These are phyloP conservation scores for Melanotus villosus DNA, from an alignment of 2,888 invertebrate species.

Conservation along the genomic window DNA sequence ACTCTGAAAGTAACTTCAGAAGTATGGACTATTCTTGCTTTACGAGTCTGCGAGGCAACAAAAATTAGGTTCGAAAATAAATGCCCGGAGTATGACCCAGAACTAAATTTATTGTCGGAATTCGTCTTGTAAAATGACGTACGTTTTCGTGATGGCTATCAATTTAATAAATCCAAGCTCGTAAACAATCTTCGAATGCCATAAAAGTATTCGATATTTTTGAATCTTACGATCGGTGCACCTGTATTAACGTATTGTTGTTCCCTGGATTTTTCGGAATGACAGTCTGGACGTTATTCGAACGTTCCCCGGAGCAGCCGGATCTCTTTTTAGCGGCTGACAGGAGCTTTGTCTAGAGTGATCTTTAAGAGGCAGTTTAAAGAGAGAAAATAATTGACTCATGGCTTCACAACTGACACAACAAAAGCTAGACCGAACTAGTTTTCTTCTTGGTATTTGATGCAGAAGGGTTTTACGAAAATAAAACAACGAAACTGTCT, in stretches of 20 bases:
- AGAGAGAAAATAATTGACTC: constrained; percentile 27
- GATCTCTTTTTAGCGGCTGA: neutral
- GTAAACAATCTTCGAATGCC: constrained; percentile 13
- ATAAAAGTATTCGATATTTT: neutral
- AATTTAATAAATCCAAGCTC: constrained; percentile 6
- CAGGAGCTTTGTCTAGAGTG: constrained; percentile 18
- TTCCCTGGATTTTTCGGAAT: neutral
- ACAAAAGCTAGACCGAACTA: constrained; percentile 10
- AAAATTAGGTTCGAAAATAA: constrained; percentile 5
- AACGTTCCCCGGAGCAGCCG: neutral
- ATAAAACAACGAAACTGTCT: constrained; percentile 11
- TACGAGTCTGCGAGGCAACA: constrained; percentile 5
- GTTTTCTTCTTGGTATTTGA: constrained; percentile 7
- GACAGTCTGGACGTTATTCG: neutral
- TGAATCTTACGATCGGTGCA: constrained; percentile 3
- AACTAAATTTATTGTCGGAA: constrained; percentile 10
- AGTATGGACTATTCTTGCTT: constrained; percentile 5
- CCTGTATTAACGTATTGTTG: neutral
- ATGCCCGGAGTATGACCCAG: neutral
- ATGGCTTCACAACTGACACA: constrained; percentile 20
- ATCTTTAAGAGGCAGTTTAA: constrained; percentile 22
- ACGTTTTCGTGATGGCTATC: neutral
- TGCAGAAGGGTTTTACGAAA: neutral
- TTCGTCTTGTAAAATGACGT: constrained; percentile 5
- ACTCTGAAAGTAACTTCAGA: constrained; percentile 16